A percentile compares a stretch with the other conserved stretches of the same genome.
These are phyloP conservation scores for Aporrectodea caliginosa DNA, from an alignment of 1,140 invertebrate genomes.

Conservation along the genomic window DNA sequence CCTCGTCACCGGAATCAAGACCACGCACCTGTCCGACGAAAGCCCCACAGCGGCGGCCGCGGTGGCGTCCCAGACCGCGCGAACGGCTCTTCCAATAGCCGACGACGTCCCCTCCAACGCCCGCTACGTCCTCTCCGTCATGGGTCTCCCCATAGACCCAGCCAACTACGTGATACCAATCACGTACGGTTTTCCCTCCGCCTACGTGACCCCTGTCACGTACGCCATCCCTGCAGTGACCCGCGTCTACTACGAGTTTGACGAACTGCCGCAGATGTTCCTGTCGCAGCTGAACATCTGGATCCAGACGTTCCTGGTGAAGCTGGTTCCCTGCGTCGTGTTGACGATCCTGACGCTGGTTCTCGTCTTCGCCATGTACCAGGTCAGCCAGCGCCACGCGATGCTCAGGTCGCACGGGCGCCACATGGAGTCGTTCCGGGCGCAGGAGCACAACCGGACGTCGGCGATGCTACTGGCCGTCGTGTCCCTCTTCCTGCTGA, in stretches of 20 bases:
- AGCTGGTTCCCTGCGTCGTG: conserved; percentile 56
- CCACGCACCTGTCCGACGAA: not conserved
- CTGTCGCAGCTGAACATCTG: conserved; percentile 43
- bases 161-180: not conserved
- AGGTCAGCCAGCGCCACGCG: conserved; percentile 51
- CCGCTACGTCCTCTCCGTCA: no score
- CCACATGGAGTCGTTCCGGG: conserved; percentile 42
- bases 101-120: no score
- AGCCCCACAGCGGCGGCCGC: conserved; percentile 5
- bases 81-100: conserved; percentile 28
- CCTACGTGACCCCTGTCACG: not conserved
- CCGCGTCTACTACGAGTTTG: conserved; percentile 22
- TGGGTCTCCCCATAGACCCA: no score
- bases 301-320: conserved; percentile 47
- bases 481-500: conserved; percentile 76
- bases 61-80: conserved; percentile 29
- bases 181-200: not conserved
- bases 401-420: conserved; percentile 42
- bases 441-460: conserved; percentile 67
- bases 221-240: no score
- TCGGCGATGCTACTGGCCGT: conserved; percentile 86
- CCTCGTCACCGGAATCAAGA: conserved; percentile 52
- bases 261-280: not conserved
- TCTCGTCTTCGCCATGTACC: conserved; percentile 54
- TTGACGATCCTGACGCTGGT: conserved; percentile 57